Evolutionary conservation across 2,797 vertebrate genomes (phyloP).

Genomic region (Anas capensis): DNA sequence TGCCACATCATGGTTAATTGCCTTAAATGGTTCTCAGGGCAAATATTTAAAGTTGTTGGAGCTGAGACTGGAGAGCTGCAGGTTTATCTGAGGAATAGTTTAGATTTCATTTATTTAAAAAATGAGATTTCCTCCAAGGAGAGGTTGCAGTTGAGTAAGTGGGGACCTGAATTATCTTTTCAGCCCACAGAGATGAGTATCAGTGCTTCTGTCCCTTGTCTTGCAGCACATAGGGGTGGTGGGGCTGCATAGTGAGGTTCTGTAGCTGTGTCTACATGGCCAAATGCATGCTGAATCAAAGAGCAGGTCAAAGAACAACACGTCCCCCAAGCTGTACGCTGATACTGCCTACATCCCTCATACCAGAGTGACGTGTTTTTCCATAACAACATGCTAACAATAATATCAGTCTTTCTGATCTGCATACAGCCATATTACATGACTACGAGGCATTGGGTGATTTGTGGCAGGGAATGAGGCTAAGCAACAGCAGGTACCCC

Average conservation of each 20-base stretch:
- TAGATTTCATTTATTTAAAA: not conserved
- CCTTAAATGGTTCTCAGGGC: not conserved
- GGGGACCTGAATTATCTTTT: not conserved
- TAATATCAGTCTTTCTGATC: not conserved
- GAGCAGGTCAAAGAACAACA: not conserved
- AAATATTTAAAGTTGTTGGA: not conserved
- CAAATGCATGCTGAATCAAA: not conserved
- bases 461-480: accelerated
- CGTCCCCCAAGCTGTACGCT: accelerated
- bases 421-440: accelerated
- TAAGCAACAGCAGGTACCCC: not conserved
- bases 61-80: not conserved
- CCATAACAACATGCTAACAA: not conserved
- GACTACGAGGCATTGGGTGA: not conserved
- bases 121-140: not conserved
- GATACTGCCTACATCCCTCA: not conserved
- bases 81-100: not conserved
- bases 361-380: not conserved
- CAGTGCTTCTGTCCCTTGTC: not conserved
- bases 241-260: not conserved
- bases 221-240: accelerated
- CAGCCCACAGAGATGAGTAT: not conserved
- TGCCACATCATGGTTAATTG: not conserved
- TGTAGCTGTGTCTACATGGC: not conserved
- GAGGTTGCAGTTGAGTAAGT: not conserved